Base-by-base conservation (phyloP, 2,113 vertebrate species). In the Antigone vipio region DNA sequence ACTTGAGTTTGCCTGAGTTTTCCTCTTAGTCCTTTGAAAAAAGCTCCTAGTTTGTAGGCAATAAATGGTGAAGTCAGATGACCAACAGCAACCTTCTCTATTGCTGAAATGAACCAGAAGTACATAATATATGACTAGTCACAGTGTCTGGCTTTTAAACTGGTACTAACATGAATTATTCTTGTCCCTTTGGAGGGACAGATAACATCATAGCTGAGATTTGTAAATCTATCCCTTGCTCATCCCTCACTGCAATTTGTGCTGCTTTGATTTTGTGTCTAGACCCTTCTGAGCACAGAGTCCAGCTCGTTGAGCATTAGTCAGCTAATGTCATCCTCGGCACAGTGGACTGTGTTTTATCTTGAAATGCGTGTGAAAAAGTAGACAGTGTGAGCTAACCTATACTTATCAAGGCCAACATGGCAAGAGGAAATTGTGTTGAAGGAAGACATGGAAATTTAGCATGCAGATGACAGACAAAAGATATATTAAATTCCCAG, bases 121-220 rank as follows among this genome's bases (percentile, higher is more conserved):
- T 60, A 62, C 34, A 34, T 75, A 75, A 95, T 53, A 69, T 55
- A 91, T 63, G 58, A 34, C 91, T 44, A 55, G 45, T 42, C 83
- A 72, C 82, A 42, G 59, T 75, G 52, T 75, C 88, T 92, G 84
- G 67, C 67, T 88, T 92, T 85, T 72, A 75, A 84, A 85, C 64
- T 72, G 55, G 56, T 77, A 89, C n/a, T 53, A 88, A 29, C 45
- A 84, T 75, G 86, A 92, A 88, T 96, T 91, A 93, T 88, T 89
- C 81, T 45, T 63, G 63, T 85, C 88, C 60, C 45, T 85, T 80
- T 72, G 71, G 63, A 93, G 18, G 64, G 85, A 93, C 19, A 88
- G 92, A 95, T 96, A 96, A 91, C 71, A 96, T 96, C 89, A 88
- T 17, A 49, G 92, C 45, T 35, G 78, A 88, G 92, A 95, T 88